Base-by-base conservation (phyloP, 1,140 invertebrate genomes). In the Vollenhovia emeryi region DNA sequence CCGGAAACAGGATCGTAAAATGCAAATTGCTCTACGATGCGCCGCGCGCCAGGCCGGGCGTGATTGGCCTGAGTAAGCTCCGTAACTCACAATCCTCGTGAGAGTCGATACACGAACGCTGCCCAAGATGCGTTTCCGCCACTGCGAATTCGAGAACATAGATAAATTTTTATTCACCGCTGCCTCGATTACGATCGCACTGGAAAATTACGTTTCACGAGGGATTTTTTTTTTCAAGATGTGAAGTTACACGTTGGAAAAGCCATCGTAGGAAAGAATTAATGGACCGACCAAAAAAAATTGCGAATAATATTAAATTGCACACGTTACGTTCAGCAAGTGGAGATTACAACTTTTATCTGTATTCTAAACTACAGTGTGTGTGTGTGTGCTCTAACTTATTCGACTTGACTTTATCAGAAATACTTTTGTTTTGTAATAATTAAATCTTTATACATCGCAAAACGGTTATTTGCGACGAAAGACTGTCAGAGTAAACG, bases 1-100 rank as follows among this genome's bases (percentile, higher is more conserved):
- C 21, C 45, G 66, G 30, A 45, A 82, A 84, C 84, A 79, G 45
- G 80, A 74, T 86, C 88, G 85, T 89, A 89, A 84, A 87, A 87
- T 89, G 85, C 85, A 89, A 89, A 87, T 87, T 57, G 75, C 45
- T 36, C 24, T 36, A 45, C 68, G 45, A 57, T 55, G 50, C 78
- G 64, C 48, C 27, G 18, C 64, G 18, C 64, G 33, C 21, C 24
- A 33, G 9, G 9, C 15, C 40, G 24, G 36, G 1, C 55, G 75
- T 62, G 33, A 87, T 87, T 82, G 85, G 74, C 52, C 43, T 36
- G 59, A 73, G 30, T 50, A 50, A 50, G 13, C 59, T 59, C 5
- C 45, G 66, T 82, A 71, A 82, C 21, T 71, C 66, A 27, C 64
- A 68, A 80, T 80, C 52, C 50, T 78, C 84, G 27, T 82, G 40